A percentile compares a stretch with the other conserved stretches of the same genome.
Evolutionary conservation across 2,113 vertebrate genomes (phyloP).

Genomic region (Hepsetus odoe): DNA sequence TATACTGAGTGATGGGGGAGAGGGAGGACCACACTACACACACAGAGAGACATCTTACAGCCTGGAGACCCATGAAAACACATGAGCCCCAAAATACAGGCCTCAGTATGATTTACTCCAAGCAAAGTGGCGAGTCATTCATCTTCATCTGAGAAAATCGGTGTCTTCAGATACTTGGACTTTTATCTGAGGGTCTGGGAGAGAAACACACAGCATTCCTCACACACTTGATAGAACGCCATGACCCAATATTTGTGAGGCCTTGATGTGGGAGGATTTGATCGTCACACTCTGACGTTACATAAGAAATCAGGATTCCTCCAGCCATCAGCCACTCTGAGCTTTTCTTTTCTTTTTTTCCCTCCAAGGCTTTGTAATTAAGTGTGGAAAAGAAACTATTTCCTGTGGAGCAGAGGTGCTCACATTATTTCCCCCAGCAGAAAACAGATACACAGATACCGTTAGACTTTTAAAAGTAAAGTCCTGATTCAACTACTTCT

Average conservation of each 20-base stretch:
- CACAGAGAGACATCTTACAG: too few relatives aligned
- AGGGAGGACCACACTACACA: too few relatives aligned
- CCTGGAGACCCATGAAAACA: too few relatives aligned
- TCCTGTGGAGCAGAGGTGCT: background rate
- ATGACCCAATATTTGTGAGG: conserved; percentile 48
- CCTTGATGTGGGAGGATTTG: conserved; percentile 47
- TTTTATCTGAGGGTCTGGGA: conserved; percentile 34
- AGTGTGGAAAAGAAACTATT: background rate
- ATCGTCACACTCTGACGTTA: conserved; percentile 46
- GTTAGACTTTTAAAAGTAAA: too few relatives aligned
- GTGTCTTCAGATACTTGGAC: conserved; percentile 16
- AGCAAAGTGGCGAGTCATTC: background rate
- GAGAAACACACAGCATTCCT: conserved; percentile 22
- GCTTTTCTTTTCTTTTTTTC: too few relatives aligned
- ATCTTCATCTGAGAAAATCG: conserved; percentile 21
- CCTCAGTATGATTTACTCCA: too few relatives aligned
- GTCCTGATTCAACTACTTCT: too few relatives aligned
- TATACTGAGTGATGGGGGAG: too few relatives aligned
- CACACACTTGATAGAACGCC: conserved; percentile 38
- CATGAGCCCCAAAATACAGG: too few relatives aligned
- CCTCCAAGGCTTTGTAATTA: background rate
- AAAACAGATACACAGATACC: too few relatives aligned
- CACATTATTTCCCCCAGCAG: too few relatives aligned
- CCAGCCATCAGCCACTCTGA: background rate
- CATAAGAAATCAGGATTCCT: conserved; percentile 33